A percentile compares a stretch with the other conserved stretches of the same genome.
These are phyloP conservation scores for Pteria penguin DNA, from an alignment of 2,888 invertebrate genomes.

Conservation along the genomic window DNA sequence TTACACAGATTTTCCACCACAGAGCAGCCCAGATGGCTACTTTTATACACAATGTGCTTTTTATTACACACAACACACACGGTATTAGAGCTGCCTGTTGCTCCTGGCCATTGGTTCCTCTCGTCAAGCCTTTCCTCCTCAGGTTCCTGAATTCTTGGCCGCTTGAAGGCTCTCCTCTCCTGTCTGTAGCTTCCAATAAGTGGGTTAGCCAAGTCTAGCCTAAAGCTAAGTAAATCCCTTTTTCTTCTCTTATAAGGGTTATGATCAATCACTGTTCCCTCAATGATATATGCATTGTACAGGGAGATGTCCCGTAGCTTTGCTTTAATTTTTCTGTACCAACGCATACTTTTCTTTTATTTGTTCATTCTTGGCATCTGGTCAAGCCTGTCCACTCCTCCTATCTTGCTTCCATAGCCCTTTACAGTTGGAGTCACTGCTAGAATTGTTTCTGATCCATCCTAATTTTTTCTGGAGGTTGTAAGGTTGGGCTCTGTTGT, in stretches of 20 bases:
- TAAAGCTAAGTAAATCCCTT: too few relatives aligned
- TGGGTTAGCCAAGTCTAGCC: slow-evolving; percentile 4
- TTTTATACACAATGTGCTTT: slow-evolving; percentile 1
- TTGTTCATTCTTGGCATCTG: slow-evolving; percentile 24
- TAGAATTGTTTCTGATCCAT: slow-evolving; percentile 2
- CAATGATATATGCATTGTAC: slow-evolving; percentile 28
- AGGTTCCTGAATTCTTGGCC: not conserved
- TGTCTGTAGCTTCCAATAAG: not conserved
- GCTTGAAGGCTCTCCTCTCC: slow-evolving; percentile 3
- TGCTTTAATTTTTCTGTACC: slow-evolving; percentile 15
- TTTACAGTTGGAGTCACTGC: not conserved
- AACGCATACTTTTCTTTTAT: slow-evolving; percentile 16
- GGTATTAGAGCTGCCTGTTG: not conserved
- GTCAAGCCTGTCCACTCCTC: slow-evolving; percentile 24
- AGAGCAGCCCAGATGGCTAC: too few relatives aligned
- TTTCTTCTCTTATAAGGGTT: not conserved
- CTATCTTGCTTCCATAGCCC: slow-evolving; percentile 14
- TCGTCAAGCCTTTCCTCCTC: not conserved
- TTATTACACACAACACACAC: slow-evolving; percentile 14
- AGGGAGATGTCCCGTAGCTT: slow-evolving; percentile 4
- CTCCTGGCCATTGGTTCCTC: not conserved
- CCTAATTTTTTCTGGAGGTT: slow-evolving; percentile 12
- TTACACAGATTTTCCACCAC: too few relatives aligned
- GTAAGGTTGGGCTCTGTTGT: not conserved
- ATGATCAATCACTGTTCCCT: slow-evolving; percentile 15